Percentiles rank a stretch among this genome's conserved stretches.
These are phyloP conservation scores for Thymelicus sylvestris DNA, from an alignment of 2,888 invertebrate genomes.

Conservation along the genomic window DNA sequence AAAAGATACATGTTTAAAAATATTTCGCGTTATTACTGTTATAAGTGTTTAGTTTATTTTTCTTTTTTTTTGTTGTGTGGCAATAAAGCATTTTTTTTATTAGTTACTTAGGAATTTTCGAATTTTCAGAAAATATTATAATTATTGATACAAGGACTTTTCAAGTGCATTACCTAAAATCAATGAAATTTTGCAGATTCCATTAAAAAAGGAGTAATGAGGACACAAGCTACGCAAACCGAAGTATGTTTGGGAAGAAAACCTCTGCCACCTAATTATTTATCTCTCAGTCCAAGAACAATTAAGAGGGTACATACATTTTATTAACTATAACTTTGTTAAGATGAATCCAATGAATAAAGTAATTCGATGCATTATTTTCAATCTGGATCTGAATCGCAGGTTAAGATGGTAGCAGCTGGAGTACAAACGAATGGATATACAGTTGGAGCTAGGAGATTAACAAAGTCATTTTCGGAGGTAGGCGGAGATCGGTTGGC, in stretches of 20 bases:
- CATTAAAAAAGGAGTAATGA: slow-evolving; percentile 93
- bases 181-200: slow-evolving; percentile 86
- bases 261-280: slow-evolving; percentile 88
- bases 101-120: too few species aligned
- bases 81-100: too few species aligned
- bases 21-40: too few species aligned
- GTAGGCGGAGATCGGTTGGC: slow-evolving; percentile 80
- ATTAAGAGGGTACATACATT: slow-evolving; percentile 87
- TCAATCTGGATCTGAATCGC: slow-evolving; percentile 13
- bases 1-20: too few species aligned
- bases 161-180: background rate
- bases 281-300: slow-evolving; percentile 92
- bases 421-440: slow-evolving; percentile 95
- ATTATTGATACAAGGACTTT: too few species aligned
- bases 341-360: too few species aligned
- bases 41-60: too few species aligned
- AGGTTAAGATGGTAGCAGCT: slow-evolving; percentile 95
- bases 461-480: slow-evolving; percentile 94
- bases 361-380: too few species aligned
- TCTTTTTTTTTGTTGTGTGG: too few species aligned
- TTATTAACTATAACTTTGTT: too few species aligned
- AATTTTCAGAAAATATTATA: too few species aligned
- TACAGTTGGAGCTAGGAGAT: slow-evolving; percentile 85
- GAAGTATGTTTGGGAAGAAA: slow-evolving; percentile 90
- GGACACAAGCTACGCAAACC: slow-evolving; percentile 96